phyloP scores from a whole-genome alignment of 2,797 vertebrate species.

The Etheostoma nigrum region DNA sequence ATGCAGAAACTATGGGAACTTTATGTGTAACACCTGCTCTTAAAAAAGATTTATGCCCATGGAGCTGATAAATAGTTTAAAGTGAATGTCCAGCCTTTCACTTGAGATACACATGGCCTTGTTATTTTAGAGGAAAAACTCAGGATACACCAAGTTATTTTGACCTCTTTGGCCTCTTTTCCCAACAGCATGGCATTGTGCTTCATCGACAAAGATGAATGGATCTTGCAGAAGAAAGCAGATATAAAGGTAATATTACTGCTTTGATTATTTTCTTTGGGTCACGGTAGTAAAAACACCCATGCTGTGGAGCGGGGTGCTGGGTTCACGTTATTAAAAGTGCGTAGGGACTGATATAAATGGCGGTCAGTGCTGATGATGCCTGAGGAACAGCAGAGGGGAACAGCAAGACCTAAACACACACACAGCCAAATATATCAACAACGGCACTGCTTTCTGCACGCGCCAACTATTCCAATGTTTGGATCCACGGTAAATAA shows the following conservation, averaged over 20 bases:
- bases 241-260: constrained; percentile 67
- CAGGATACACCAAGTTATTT: constrained; percentile 30
- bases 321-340: constrained; percentile 70
- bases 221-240: constrained; percentile 64
- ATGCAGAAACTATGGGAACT: constrained; percentile 12
- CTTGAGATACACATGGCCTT: constrained; percentile 23
- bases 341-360: constrained; percentile 67
- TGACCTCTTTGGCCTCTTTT: constrained; percentile 54
- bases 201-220: constrained; percentile 71
- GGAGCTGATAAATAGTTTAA: constrained; percentile 52
- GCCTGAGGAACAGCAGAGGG: constrained; percentile 69
- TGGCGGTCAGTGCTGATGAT: constrained; percentile 66
- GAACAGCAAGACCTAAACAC: constrained; percentile 67
- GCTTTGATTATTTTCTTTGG: constrained; percentile 77
- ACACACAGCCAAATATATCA: constrained; percentile 64
- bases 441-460: constrained; percentile 61
- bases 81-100: constrained; percentile 19
- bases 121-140: constrained; percentile 35
- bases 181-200: constrained; percentile 61
- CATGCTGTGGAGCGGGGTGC: constrained; percentile 33
- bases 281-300: constrained; percentile 68
- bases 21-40: constrained; percentile 71
- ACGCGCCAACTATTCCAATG: constrained; percentile 68
- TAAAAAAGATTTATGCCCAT: constrained; percentile 48
- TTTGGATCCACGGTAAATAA: constrained; percentile 81